Evolutionary conservation across 2,113 vertebrate genomes (phyloP), one percentile per base, ranked within the genome.

Genomic region (Catharus fuscescens): DNA sequence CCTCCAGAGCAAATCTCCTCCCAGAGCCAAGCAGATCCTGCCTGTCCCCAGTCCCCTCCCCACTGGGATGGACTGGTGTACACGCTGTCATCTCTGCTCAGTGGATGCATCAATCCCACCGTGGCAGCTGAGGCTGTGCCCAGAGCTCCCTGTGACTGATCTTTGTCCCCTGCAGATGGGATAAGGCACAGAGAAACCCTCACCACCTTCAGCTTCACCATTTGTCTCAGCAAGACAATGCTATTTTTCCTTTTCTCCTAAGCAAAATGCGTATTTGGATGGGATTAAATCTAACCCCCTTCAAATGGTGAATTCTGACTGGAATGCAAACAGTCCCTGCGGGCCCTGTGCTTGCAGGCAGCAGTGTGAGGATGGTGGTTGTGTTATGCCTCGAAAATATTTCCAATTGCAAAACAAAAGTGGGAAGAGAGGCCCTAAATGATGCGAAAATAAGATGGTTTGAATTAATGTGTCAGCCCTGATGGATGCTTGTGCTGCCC

Each of bases 381-480:
- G 80, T 72, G 90, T 40, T 90, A 26, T 62, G 76, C 85, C 67
- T 93, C 6, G 4, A 78, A 91, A 87, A 77, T 77, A 86, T 73
- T 95, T 93, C 80, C 96, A 54, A 80, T 83, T 91, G 90, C 95
- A 64, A 73, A 94, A 90, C 94, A 91, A 74, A 95, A 94, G 71
- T 52, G 67, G 64, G 79, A 88, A 94, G 90, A 90, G 84, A 83
- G 32, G 59, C 42, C 59, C 79, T 91, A 95, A 94, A 88, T 70
- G 92, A 93, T 88, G 87, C 88, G 93, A 85, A 73, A 95, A 96
- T 93, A 88, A 92, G 64, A 28, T 47, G 65, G 73, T 88, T 88
- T 47, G 93, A 91, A 94, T 93, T 93, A 77, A 93, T 86, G 81
- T 95, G 95, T 90, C 96, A 88, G 91, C 78, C 74, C 90, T 96